Percentiles rank a stretch among this genome's conserved stretches.
Evolutionary conservation across 2,113 vertebrate genomes (phyloP).

Genomic region (Zosterops hypoxanthus): DNA sequence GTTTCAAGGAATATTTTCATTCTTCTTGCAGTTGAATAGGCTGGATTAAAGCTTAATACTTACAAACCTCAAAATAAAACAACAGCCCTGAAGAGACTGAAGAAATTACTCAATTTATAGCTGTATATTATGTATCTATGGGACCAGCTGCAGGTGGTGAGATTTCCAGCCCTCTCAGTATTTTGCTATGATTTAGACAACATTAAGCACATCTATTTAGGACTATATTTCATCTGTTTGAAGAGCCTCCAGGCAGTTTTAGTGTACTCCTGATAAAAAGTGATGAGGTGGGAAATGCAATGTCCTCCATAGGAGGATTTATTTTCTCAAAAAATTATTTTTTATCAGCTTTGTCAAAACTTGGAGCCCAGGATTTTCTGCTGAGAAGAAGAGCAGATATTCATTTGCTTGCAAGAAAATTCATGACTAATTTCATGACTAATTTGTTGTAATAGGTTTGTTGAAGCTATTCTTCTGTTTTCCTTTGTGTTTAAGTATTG

Average conservation of each 20-base stretch:
- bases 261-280: constrained; percentile 61
- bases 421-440: constrained; percentile 21
- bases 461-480: background rate
- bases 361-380: background rate
- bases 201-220: constrained; percentile 54
- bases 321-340: constrained; percentile 45
- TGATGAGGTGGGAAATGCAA: constrained; percentile 34
- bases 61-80: background rate
- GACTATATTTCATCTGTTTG: constrained; percentile 38
- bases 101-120: constrained; percentile 30
- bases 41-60: constrained; percentile 7
- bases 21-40: background rate
- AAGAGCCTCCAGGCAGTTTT: constrained; percentile 58
- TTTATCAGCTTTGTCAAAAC: constrained; percentile 59
- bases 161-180: constrained; percentile 44
- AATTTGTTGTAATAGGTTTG: background rate
- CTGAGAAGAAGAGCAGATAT: constrained; percentile 10
- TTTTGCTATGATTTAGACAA: constrained; percentile 62
- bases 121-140: background rate
- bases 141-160: constrained; percentile 29
- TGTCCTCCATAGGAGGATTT: constrained; percentile 43
- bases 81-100: constrained; percentile 17
- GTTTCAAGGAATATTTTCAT: background rate
- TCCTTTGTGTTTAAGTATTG: background rate
- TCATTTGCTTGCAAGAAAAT: constrained; percentile 33